These are phyloP conservation scores for Parnassius apollo DNA, from an alignment of 2,888 invertebrate species.

Conservation along the genomic window DNA sequence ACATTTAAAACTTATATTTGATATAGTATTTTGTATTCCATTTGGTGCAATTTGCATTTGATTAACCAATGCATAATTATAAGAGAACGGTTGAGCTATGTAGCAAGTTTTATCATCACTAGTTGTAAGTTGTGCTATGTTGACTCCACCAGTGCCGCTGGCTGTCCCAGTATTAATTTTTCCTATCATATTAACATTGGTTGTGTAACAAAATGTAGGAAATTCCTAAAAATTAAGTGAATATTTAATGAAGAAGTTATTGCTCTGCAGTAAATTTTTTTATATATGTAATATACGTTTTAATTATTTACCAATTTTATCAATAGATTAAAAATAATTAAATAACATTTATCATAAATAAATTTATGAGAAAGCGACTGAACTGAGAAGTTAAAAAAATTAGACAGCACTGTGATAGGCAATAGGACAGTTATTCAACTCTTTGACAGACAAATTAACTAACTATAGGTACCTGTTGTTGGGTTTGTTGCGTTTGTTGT, in stretches of 20 bases:
- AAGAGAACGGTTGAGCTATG: slow-evolving; percentile 87
- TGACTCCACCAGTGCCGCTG: slow-evolving; percentile 76
- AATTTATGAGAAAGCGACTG: too few species aligned
- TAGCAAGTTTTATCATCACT: slow-evolving; percentile 86
- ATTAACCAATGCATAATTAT: slow-evolving; percentile 92
- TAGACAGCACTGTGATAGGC: too few species aligned
- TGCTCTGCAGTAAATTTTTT: too few species aligned
- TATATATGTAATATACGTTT: too few species aligned
- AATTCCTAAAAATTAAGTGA: slow-evolving; percentile 72
- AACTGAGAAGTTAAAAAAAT: too few species aligned
- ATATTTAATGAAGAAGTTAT: too few species aligned
- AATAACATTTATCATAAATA: too few species aligned
- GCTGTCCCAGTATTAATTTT: slow-evolving; percentile 77
- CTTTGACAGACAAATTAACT: too few species aligned
- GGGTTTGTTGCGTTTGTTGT: slow-evolving; percentile 66
- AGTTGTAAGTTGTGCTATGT: slow-evolving; percentile 85
- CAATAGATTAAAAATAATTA: too few species aligned
- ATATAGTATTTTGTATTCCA: slow-evolving; percentile 85
- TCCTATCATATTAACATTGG: slow-evolving; percentile 85
- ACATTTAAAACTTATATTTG: slow-evolving; percentile 93
- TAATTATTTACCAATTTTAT: too few species aligned
- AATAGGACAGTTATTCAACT: too few species aligned
- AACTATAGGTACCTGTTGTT: slow-evolving; percentile 42
- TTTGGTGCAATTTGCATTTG: slow-evolving; percentile 91
- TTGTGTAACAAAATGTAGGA: slow-evolving; percentile 86